phyloP scores from a whole-genome alignment of 2,888 invertebrate genomes.

The Tenthredo livida region DNA sequence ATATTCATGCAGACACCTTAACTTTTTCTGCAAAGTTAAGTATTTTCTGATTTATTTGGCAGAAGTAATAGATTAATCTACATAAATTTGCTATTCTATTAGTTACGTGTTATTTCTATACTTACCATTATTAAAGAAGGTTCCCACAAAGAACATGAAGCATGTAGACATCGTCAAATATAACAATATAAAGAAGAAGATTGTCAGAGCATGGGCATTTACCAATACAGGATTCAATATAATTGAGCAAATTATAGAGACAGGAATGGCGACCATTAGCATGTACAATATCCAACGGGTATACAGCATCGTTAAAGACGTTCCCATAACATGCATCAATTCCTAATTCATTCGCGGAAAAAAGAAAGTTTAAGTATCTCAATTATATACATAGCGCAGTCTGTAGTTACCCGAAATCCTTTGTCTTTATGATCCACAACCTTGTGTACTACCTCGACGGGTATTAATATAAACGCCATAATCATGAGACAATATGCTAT shows the following conservation, averaged over 20 bases:
- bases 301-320: slow-evolving; percentile 57
- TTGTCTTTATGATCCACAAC: slow-evolving; percentile 60
- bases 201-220: slow-evolving; percentile 24
- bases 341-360: slow-evolving; percentile 53
- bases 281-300: slow-evolving; percentile 61
- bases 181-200: slow-evolving; percentile 53
- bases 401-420: slow-evolving; percentile 60
- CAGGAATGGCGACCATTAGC: slow-evolving; percentile 58
- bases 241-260: slow-evolving; percentile 50
- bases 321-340: slow-evolving; percentile 58
- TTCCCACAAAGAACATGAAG: slow-evolving; percentile 57
- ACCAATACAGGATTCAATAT: slow-evolving; percentile 48
- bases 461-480: slow-evolving; percentile 58
- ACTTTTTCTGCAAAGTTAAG: background rate
- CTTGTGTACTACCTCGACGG: slow-evolving; percentile 57
- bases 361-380: background rate
- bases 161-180: slow-evolving; percentile 55
- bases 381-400: background rate
- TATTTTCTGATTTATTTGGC: background rate
- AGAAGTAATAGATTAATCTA: too few relatives aligned
- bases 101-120: background rate
- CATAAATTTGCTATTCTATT: background rate
- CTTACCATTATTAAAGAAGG: slow-evolving; percentile 57
- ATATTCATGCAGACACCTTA: background rate
- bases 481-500: slow-evolving; percentile 61